Conservation (phyloP, 2,888 invertebrate genomes). For the Chrysodeixis includens region DNA sequence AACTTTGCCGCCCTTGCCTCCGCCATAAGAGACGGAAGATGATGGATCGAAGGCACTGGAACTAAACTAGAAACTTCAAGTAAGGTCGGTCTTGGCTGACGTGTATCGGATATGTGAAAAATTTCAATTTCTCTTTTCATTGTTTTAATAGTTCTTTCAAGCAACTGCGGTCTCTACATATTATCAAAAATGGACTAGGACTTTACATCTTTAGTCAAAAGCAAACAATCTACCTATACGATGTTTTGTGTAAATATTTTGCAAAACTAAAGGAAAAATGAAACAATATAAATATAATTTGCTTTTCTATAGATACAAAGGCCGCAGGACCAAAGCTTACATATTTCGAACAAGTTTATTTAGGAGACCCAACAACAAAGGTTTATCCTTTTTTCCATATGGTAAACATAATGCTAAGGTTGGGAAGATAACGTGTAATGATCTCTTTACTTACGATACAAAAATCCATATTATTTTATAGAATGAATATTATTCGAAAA, state of each 20-base stretch:
- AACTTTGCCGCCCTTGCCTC: background rate
- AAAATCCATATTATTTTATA: background rate
- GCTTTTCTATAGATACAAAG: background rate
- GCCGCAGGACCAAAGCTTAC: slow-evolving; percentile 1
- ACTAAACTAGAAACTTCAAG: too few relatives aligned
- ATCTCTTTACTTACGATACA: background rate
- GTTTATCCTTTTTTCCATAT: slow-evolving; percentile 2
- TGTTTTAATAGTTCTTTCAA: too few relatives aligned
- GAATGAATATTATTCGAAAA: background rate
- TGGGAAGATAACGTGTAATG: background rate
- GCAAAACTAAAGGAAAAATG: background rate
- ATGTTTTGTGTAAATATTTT: too few relatives aligned
- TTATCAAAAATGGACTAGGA: too few relatives aligned
- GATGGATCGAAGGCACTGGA: background rate
- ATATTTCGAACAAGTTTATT: slow-evolving; percentile 1
- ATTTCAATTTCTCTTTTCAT: too few relatives aligned
- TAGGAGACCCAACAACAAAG: background rate
- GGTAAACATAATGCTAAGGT: background rate
- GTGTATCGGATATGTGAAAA: too few relatives aligned
- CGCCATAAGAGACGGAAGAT: background rate
- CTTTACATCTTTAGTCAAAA: background rate
- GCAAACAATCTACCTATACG: background rate
- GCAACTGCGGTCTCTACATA: too few relatives aligned
- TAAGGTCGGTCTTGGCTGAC: too few relatives aligned
- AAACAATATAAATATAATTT: background rate